Percentiles rank a stretch among this genome's conserved stretches.
Conservation (phyloP, 2,888 invertebrate genomes). For the Xanthorhoe designata region DNA sequence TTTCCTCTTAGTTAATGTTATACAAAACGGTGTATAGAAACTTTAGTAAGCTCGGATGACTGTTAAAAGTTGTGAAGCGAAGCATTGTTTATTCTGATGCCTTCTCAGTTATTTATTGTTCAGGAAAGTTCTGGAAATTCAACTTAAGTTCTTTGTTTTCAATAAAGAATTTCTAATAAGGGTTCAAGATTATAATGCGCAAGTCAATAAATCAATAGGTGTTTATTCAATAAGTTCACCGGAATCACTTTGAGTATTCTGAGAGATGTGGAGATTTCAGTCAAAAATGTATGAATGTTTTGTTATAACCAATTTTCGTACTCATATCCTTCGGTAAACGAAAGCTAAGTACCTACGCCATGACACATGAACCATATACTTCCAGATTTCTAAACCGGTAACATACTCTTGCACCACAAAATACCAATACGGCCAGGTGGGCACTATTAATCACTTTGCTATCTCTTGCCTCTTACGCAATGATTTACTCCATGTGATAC, state of each 20-base stretch:
- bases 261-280: too few relatives aligned
- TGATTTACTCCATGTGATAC: slow-evolving; percentile 35
- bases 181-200: too few relatives aligned
- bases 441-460: slow-evolving; percentile 42
- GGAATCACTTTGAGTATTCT: too few relatives aligned
- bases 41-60: not conserved
- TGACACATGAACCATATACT: not conserved
- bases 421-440: slow-evolving; percentile 32
- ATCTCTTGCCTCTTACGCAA: slow-evolving; percentile 39
- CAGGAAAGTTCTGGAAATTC: not conserved
- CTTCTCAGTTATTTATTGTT: not conserved
- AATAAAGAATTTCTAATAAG: not conserved
- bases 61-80: slow-evolving; percentile 8
- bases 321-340: too few relatives aligned
- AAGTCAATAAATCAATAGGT: too few relatives aligned
- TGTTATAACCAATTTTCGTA: too few relatives aligned
- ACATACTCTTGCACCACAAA: slow-evolving; percentile 17
- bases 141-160: not conserved
- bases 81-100: slow-evolving; percentile 10
- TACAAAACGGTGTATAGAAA: slow-evolving; percentile 5
- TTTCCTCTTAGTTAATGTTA: not conserved
- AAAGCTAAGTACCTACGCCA: not conserved
- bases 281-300: too few relatives aligned
- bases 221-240: too few relatives aligned
- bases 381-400: slow-evolving; percentile 11